Percentiles rank a stretch among this genome's conserved stretches.
These are phyloP conservation scores for Lophius piscatorius DNA, from an alignment of 2,113 vertebrate species.

Conservation along the genomic window DNA sequence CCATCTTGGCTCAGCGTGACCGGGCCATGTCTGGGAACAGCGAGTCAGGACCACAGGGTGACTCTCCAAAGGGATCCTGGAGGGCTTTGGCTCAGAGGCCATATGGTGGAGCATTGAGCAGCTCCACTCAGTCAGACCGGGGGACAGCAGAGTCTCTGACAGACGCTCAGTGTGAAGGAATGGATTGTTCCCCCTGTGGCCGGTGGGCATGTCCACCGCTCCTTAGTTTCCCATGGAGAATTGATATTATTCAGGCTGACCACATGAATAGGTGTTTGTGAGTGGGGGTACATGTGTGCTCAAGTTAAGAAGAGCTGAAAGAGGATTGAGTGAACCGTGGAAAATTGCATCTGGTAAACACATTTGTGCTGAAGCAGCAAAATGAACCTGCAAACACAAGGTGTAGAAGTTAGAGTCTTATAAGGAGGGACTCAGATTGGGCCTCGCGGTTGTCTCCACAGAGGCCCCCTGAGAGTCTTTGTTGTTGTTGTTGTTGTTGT, in stretches of 20 bases:
- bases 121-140: conserved; percentile 40
- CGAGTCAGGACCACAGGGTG: conserved; percentile 36
- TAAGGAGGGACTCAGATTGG: too few species aligned
- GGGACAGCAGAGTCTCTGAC: conserved; percentile 46
- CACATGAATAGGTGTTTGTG: conserved; percentile 60
- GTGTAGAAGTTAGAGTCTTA: too few species aligned
- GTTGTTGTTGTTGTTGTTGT: too few species aligned
- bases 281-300: conserved; percentile 16
- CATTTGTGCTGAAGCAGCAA: too few species aligned
- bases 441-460: too few species aligned
- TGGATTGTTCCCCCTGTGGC: conserved; percentile 52
- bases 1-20: conserved; percentile 42
- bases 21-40: conserved; percentile 42
- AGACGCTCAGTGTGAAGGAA: conserved; percentile 62
- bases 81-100: conserved; percentile 45
- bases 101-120: conserved; percentile 61
- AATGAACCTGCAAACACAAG: too few species aligned
- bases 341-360: too few species aligned
- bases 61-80: conserved; percentile 30
- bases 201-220: conserved; percentile 60
- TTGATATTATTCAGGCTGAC: conserved; percentile 67
- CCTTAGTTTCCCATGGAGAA: conserved; percentile 76
- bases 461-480: too few species aligned
- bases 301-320: conserved; percentile 20
- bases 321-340: conserved; percentile 38